These are phyloP conservation scores for Oncorhynchus nerka DNA, from an alignment of 2,113 vertebrate genomes.

Conservation along the genomic window DNA sequence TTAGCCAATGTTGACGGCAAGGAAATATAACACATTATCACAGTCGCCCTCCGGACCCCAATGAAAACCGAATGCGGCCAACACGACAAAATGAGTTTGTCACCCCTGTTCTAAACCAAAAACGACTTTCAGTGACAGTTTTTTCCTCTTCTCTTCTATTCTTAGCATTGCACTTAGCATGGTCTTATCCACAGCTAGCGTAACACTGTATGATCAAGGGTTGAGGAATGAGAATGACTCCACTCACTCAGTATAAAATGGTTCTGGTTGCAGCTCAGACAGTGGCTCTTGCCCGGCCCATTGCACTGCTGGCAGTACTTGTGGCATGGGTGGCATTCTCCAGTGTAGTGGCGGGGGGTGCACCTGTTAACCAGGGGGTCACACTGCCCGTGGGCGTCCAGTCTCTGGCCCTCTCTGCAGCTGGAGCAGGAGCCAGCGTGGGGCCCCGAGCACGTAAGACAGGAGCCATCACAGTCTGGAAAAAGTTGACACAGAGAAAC, in stretches of 20 bases:
- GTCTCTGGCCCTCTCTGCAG: constrained; percentile 70
- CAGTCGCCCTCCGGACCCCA: no score
- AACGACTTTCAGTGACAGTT: no score
- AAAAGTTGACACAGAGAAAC: no score
- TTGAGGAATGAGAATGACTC: constrained; percentile 35
- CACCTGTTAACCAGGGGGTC: constrained; percentile 59
- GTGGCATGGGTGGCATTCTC: constrained; percentile 81
- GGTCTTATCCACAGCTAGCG: no score
- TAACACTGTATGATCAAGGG: neutral
- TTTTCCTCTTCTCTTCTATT: no score
- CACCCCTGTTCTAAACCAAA: no score
- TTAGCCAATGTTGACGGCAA: no score
- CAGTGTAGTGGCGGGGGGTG: constrained; percentile 67
- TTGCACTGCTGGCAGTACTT: constrained; percentile 79
- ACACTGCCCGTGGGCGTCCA: constrained; percentile 66
- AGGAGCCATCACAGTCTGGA: constrained; percentile 80
- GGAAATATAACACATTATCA: no score
- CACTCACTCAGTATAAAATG: no score
- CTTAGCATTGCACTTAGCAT: constrained; percentile 78
- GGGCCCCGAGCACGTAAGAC: constrained; percentile 74
- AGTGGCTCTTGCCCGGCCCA: constrained; percentile 77
- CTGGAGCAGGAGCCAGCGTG: constrained; percentile 67
- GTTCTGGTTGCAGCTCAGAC: constrained; percentile 75
- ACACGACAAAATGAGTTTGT: no score
- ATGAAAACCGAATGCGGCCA: no score